Conservation (phyloP, 2,113 vertebrate genomes). For the Melanerpes formicivorus region DNA sequence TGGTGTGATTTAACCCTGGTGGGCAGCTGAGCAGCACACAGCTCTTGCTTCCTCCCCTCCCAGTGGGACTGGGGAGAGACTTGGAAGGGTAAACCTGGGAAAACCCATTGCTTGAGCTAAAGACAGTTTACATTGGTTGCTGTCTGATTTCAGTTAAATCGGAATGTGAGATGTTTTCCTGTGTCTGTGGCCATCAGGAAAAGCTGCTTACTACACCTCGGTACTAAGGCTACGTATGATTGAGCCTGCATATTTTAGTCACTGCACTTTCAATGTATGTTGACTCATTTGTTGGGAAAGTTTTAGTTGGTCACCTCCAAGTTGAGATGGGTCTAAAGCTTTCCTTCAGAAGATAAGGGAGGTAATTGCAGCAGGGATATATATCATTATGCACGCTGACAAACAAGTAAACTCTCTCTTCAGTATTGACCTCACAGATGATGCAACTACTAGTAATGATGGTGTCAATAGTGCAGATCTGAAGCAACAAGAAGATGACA, state of each 20-base stretch:
- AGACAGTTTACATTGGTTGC: fast-evolving
- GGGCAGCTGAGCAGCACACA: neutral
- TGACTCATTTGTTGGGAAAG: neutral
- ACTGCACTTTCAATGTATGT: fast-evolving
- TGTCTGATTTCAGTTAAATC: neutral
- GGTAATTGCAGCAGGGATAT: neutral
- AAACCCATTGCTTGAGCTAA: neutral
- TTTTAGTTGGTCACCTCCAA: neutral
- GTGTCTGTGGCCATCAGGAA: neutral
- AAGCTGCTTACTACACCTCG: neutral
- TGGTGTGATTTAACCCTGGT: neutral
- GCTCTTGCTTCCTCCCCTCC: neutral
- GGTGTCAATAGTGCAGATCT: neutral
- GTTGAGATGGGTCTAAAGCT: neutral
- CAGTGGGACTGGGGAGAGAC: neutral
- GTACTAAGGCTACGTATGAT: neutral
- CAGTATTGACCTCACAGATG: constrained; percentile 89
- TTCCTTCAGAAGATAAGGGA: neutral
- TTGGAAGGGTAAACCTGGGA: neutral
- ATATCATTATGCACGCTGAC: neutral
- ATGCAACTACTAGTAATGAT: constrained; percentile 60
- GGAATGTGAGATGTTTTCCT: neutral
- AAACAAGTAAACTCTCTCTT: neutral
- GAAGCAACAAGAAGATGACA: constrained; percentile 70
- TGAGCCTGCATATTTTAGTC: neutral